These are phyloP conservation scores for Bimastos eiseni DNA, from an alignment of 2,888 invertebrate genomes.

Conservation along the genomic window DNA sequence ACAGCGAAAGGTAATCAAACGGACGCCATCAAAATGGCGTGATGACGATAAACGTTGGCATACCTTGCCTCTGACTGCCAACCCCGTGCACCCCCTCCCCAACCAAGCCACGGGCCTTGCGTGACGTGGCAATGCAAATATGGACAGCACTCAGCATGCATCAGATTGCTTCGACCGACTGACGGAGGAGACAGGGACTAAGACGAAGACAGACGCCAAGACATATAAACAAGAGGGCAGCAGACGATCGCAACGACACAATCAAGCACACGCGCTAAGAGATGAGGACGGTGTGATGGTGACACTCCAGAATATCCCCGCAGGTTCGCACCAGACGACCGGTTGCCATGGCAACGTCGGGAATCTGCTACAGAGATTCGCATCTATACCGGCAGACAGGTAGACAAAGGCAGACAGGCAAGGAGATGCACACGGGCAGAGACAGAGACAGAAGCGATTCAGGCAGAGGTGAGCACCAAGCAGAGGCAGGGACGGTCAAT, in stretches of 20 bases:
- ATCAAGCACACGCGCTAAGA: not conserved
- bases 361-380: not conserved
- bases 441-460: not conserved
- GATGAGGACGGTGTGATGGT: not conserved
- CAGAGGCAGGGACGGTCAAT: not conserved
- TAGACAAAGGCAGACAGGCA: not conserved
- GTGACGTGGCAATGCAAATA: not conserved
- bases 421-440: not conserved
- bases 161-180: not conserved
- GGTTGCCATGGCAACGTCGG: not conserved
- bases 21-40: not conserved
- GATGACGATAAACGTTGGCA: not conserved
- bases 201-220: not conserved
- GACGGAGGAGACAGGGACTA: not conserved
- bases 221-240: not conserved
- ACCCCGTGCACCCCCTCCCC: not conserved
- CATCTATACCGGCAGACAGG: not conserved
- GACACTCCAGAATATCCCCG: not conserved
- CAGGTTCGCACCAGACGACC: not conserved
- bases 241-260: not conserved
- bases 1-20: not conserved
- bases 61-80: not conserved
- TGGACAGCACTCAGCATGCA: not conserved
- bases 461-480: not conserved
- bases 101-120: not conserved